Conservation (phyloP, 2,797 vertebrate species). For the Anolis apletophallus region DNA sequence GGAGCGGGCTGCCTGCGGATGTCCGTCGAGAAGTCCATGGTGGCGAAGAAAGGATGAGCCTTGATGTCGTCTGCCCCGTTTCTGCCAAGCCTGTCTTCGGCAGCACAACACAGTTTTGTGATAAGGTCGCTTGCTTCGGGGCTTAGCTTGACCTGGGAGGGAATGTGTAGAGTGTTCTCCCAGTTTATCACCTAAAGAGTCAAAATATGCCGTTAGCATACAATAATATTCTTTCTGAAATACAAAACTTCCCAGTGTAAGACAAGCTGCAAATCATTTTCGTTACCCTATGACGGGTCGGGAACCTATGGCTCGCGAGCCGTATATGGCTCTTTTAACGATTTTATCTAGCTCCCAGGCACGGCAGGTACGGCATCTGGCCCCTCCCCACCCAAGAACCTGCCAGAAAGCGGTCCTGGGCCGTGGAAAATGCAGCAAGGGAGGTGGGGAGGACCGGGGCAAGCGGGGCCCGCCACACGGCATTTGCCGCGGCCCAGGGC, state of each 20-base stretch:
- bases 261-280: neutral
- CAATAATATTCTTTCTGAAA: neutral
- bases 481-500: too few relatives aligned
- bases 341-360: too few relatives aligned
- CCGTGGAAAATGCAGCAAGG: too few relatives aligned
- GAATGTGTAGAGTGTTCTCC: slow-evolving; percentile 97
- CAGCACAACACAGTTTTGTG: slow-evolving; percentile 91
- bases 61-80: slow-evolving; percentile 95
- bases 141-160: slow-evolving; percentile 93
- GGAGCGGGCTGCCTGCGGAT: slow-evolving; percentile 94
- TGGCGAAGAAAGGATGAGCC: slow-evolving; percentile 90
- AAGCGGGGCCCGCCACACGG: too few relatives aligned
- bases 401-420: too few relatives aligned
- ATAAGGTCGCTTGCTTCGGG: slow-evolving; percentile 94
- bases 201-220: slow-evolving; percentile 41
- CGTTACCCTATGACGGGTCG: too few relatives aligned
- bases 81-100: slow-evolving; percentile 91
- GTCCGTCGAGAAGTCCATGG: slow-evolving; percentile 92
- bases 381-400: too few relatives aligned
- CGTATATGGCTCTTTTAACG: too few relatives aligned
- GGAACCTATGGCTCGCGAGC: too few relatives aligned
- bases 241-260: neutral
- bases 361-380: too few relatives aligned
- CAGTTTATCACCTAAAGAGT: slow-evolving; percentile 93
- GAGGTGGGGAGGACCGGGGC: too few relatives aligned